Percentiles rank a stretch among this genome's conserved stretches.
phyloP scores from a whole-genome alignment of 2,797 vertebrate species.

The Hemibagrus guttatus region DNA sequence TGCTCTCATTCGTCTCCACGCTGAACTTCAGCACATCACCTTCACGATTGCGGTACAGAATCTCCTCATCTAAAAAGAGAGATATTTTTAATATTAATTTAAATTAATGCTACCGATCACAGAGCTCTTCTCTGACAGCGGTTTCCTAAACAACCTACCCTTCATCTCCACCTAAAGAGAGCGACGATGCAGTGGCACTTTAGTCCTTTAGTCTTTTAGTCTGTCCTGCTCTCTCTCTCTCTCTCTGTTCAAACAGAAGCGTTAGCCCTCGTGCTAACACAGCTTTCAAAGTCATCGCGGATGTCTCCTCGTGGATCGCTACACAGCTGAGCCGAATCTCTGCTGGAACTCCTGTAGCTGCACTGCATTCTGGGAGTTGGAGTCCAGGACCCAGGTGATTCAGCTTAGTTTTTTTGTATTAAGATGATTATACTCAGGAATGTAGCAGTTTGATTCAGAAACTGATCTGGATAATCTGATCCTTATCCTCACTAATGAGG shows the following conservation, averaged over 20 bases:
- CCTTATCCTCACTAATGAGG: background rate
- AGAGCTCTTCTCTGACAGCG: background rate
- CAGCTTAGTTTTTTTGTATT: too few species aligned
- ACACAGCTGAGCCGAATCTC: background rate
- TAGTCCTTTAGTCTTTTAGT: background rate
- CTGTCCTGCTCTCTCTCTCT: background rate
- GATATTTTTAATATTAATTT: background rate
- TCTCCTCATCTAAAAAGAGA: constrained; percentile 81
- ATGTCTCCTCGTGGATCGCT: background rate
- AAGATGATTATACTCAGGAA: background rate
- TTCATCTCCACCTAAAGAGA: background rate
- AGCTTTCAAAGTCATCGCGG: background rate
- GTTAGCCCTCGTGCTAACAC: background rate
- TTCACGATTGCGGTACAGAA: constrained; percentile 86
- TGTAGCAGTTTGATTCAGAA: background rate
- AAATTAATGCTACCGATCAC: background rate
- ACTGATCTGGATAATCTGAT: background rate
- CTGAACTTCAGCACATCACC: constrained; percentile 88
- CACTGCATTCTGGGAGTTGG: background rate
- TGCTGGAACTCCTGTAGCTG: background rate
- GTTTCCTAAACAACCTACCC: background rate
- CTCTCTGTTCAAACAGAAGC: background rate
- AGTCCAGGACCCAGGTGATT: background rate
- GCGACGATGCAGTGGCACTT: background rate
- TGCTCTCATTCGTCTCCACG: constrained; percentile 81